These are phyloP conservation scores for Oconnorella tubifera DNA, from an alignment of 2,888 invertebrate species.

Conservation along the genomic window DNA sequence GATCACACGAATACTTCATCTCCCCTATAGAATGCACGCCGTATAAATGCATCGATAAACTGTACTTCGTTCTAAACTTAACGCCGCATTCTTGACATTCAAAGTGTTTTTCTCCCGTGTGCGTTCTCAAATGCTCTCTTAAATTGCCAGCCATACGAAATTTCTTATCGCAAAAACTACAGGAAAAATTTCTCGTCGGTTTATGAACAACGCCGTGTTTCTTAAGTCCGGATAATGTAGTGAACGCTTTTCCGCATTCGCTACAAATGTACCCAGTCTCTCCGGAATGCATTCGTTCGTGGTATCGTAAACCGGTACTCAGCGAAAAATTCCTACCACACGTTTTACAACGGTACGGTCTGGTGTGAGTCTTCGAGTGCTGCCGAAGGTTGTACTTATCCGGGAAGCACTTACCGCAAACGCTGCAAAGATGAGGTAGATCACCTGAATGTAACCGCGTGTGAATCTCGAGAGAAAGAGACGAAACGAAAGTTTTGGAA, in stretches of 20 bases:
- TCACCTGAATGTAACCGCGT: not conserved
- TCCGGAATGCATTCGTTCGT: not conserved
- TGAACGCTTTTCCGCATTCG: constrained; percentile 4
- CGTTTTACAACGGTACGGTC: not conserved
- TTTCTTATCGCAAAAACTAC: not conserved
- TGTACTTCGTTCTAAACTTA: not conserved
- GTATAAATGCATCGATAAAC: not conserved
- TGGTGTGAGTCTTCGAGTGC: not conserved
- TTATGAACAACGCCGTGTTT: too few species aligned
- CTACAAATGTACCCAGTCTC: not conserved
- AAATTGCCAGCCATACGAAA: not conserved
- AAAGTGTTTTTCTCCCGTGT: not conserved
- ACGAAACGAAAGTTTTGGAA: too few species aligned
- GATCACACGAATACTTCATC: not conserved
- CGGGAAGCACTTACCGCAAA: not conserved
- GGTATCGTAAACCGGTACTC: not conserved
- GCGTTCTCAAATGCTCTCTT: not conserved
- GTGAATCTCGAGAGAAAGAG: too few species aligned
- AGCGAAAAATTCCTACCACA: not conserved
- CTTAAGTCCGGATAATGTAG: too few species aligned
- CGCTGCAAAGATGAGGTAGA: not conserved
- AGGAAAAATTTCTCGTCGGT: too few species aligned
- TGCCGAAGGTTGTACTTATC: not conserved
- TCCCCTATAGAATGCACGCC: not conserved
- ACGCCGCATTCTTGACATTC: not conserved